Evolutionary conservation across 2,797 vertebrate species (phyloP).

Genomic region (Xyrichtys novacula): DNA sequence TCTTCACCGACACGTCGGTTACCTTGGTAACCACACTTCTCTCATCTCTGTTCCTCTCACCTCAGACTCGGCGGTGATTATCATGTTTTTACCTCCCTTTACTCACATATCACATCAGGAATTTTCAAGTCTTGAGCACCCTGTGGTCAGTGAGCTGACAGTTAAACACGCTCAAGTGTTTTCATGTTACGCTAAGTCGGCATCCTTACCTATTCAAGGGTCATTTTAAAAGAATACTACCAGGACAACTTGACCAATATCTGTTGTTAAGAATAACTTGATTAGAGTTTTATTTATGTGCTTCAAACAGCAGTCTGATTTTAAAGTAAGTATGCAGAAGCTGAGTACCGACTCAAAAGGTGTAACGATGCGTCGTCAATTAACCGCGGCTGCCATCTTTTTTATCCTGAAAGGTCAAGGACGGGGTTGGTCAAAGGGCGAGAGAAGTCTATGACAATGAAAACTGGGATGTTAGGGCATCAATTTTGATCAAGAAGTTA

Average conservation of each 20-base stretch:
- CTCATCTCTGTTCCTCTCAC: constrained; percentile 44
- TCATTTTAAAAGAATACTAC: too few relatives aligned
- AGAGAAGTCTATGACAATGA: constrained; percentile 46
- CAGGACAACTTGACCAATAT: too few relatives aligned
- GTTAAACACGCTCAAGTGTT: too few relatives aligned
- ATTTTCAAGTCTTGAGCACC: neutral
- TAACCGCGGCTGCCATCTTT: constrained; percentile 34
- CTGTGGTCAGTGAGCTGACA: too few relatives aligned
- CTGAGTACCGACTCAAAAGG: constrained; percentile 18
- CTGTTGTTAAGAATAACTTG: too few relatives aligned
- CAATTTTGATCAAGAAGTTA: constrained; percentile 63
- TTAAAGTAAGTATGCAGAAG: too few relatives aligned
- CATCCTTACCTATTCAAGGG: too few relatives aligned
- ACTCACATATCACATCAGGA: constrained; percentile 7
- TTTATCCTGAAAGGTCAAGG: constrained; percentile 7
- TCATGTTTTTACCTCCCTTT: constrained; percentile 4
- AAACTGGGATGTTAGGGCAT: constrained; percentile 54
- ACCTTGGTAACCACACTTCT: constrained; percentile 71
- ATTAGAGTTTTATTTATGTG: too few relatives aligned
- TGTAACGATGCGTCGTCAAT: constrained; percentile 33
- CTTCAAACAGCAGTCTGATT: too few relatives aligned
- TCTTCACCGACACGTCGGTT: constrained; percentile 54
- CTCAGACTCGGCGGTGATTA: constrained; percentile 38
- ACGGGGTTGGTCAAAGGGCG: constrained; percentile 18
- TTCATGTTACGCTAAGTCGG: too few relatives aligned